Evolutionary conservation across 2,797 vertebrate genomes (phyloP), one percentile per base, ranked within the genome.

Genomic region (Anguilla marmorata): DNA sequence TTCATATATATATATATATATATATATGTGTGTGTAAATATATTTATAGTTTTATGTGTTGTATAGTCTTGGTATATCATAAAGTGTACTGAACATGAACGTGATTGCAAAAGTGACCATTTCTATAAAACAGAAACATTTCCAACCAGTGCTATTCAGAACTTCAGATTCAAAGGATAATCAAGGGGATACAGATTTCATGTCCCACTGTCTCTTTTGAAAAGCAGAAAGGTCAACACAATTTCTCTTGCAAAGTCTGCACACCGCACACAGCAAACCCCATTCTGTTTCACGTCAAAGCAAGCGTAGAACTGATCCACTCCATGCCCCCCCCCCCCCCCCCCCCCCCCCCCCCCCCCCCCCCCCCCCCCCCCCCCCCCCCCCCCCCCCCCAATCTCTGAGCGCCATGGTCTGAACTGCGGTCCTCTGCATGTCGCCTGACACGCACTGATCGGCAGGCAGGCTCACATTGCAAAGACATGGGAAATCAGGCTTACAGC

Each of bases 101-200:
- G 30, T 88, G 90, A 91, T 92, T 91, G 91, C 85, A 88, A 93
- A 92, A 91, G 91, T 90, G 87, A 93, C 60, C 5, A 74, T 92
- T 93, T 94, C 90, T 91, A 89, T 92, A 92, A 91, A 94, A 94
- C 92, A 91, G 93, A 93, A 94, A 91, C 90, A 88, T 92, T 91
- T 93, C 90, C 89, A 93, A 86, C 89, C 90, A 83, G 89, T 93
- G 89, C 89, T 90, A 93, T 94, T 92, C 90, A 93, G 88, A 74
- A 92, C 90, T 89, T 90, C 50, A 88, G 86, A 89, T 89, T 90
- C 86, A 66, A 21, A 86, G 27, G 48, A 48, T 86, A 89, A 82
- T 85, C 85, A 45, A 19, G 48, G 41, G n/a, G 19, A 27, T 19
- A 60, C 37, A 63, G 27, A 19, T n/a, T 24, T 85, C 82, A 9